Base-by-base conservation (phyloP, 2,888 invertebrate species). In the Epirrhoe alternata region DNA sequence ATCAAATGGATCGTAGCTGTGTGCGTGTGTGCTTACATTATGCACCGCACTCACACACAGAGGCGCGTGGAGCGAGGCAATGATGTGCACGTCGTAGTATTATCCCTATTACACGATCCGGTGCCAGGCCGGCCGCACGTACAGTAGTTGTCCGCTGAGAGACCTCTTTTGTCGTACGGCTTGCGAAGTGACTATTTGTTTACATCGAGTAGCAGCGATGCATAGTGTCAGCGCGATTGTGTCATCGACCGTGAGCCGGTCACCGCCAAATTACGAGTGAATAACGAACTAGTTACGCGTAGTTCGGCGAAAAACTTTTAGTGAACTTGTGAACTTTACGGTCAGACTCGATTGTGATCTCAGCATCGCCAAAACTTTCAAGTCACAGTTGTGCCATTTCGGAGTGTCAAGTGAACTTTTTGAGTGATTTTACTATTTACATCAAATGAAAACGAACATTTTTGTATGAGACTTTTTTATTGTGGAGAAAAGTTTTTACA, bases 61-160 rank as follows among this genome's bases (percentile, higher is more conserved):
- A 78, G 76, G 69, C 74, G 82, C 83, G 83, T 77, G 83, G 83
- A 85, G 83, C 91, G 84, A 90, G 86, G 92, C 92, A 90, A 87
- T 91, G 92, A 92, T 92, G 92, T 92, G 90, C 92, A 89, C 91
- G 67, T 86, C 91, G 67, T 86, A 88, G 91, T 89, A 87, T 92
- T 91, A 91, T 91, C 91, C 91, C 87, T 88, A 93, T 92, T 92
- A 92, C 91, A 90, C 88, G 89, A 90, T 86, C 85, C 83, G 91
- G 90, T 87, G 86, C 87, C 88, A 86, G 78, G 85, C 86, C 77
- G 86, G 88, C 84, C 88, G 90, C 91, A 92, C 92, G 92, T 88
- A 84, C 89, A 87, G 77, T 85, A 87, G 88, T 87, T 77, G 88
- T 86, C 88, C 74, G 80, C 75, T 85, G 31, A 69, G 87, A 82